Percentiles rank a stretch among this genome's conserved stretches.
phyloP scores from a whole-genome alignment of 2,888 invertebrate species.

The Argynnis bischoffii region DNA sequence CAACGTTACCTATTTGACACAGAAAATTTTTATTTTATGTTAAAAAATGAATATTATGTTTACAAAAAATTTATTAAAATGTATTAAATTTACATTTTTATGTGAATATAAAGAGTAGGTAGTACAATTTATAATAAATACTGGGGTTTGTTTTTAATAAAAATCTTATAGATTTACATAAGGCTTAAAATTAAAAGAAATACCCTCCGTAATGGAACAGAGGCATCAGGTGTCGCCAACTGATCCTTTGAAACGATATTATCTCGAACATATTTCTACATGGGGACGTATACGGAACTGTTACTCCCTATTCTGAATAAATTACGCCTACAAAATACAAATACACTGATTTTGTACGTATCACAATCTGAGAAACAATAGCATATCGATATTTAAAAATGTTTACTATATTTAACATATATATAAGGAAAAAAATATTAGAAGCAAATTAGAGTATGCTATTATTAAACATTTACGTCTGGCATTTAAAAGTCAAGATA shows the following conservation, averaged over 20 bases:
- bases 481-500: conserved; percentile 42
- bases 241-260: conserved; percentile 72
- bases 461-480: conserved; percentile 11
- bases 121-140: not conserved
- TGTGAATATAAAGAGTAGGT: not conserved
- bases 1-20: too few relatives aligned
- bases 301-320: conserved; percentile 70
- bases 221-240: conserved; percentile 77
- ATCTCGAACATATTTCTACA: conserved; percentile 72
- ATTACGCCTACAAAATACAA: conserved; percentile 52
- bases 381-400: not conserved
- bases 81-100: not conserved
- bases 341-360: conserved; percentile 39
- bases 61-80: not conserved
- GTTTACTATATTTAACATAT: not conserved
- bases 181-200: conserved; percentile 55
- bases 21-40: too few relatives aligned
- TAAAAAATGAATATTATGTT: too few relatives aligned
- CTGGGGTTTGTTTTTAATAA: conserved; percentile 26
- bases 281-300: conserved; percentile 59
- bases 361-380: not conserved
- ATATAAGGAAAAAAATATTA: not conserved
- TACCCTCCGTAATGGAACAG: conserved; percentile 54
- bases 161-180: conserved; percentile 43
- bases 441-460: conserved; percentile 5